Evolutionary conservation across 1,140 invertebrate genomes (phyloP), one percentile per base, ranked within the genome.

Genomic region (Oppia nitens): DNA sequence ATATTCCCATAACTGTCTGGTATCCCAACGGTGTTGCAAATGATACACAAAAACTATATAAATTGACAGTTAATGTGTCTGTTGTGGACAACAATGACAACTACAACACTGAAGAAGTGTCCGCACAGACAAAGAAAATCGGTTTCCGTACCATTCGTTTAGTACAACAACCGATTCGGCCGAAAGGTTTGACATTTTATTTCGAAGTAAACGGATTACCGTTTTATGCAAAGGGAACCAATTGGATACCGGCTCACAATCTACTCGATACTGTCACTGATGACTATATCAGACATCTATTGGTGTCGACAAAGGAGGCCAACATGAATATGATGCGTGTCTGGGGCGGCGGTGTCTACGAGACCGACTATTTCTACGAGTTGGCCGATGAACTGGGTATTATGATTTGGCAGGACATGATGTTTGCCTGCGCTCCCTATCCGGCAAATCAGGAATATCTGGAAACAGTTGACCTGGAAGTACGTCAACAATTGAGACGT

Each of bases 381-480:
- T 70, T 84, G 26, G 73, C 73, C 59, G 73, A 78, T 66, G 64
- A 73, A 62, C 32, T 67, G 28, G 68, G 68, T 1, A 60, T 70
- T 11, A 26, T 70, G 12, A 65, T 70, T 48, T 70, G 68, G 68
- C 68, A 70, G 73, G 91, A 98, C 72, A 83, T 98, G 61, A 94
- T 98, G 84, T 99, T 97, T 72, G 94, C 94, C 0, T 97, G 92
- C 69, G 78, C 83, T 6, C 85, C 98, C 81, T 98, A 99, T 74
- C 93, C 93, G 3, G 77, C 79, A 0, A 78, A 79, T 55, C 60
- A 73, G 0, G 68, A 75, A 11, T 97, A 93, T 72, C 71, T 98
- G 2, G 53, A 65, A 2, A 80, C 76, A 12, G 88, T 97, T 0
- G 69, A 71, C 29, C 68, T 71, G 21, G 96, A 98, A 77, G 75